phyloP scores from a whole-genome alignment of 2,888 invertebrate species.

The Tricholauxania praeusta region DNA sequence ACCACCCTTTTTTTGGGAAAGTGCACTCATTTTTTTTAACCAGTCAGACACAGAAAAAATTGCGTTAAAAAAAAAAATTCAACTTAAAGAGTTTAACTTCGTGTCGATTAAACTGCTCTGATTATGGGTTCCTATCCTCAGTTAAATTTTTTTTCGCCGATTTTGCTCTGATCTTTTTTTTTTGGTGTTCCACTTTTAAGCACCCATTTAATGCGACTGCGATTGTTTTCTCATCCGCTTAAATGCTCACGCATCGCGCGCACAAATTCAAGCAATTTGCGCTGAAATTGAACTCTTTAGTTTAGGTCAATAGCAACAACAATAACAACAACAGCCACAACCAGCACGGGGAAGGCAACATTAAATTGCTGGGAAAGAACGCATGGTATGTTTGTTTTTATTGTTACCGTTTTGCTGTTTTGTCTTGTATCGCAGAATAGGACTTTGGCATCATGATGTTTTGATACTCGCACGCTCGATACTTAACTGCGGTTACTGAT shows the following conservation, averaged over 20 bases:
- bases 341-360: not conserved
- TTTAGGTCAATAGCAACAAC: slow-evolving; percentile 23
- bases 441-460: too few species aligned
- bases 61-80: slow-evolving; percentile 1
- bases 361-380: not conserved
- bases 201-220: not conserved
- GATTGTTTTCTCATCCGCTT: slow-evolving; percentile 21
- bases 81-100: slow-evolving; percentile 40
- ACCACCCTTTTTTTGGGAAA: slow-evolving; percentile 15
- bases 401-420: slow-evolving; percentile 8
- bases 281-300: slow-evolving; percentile 31
- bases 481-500: too few species aligned
- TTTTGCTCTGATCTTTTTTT: not conserved
- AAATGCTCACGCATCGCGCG: slow-evolving; percentile 29
- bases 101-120: slow-evolving; percentile 54
- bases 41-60: not conserved
- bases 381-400: slow-evolving; percentile 18
- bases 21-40: slow-evolving; percentile 23
- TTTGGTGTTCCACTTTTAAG: slow-evolving; percentile 2
- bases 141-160: slow-evolving; percentile 3
- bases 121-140: slow-evolving; percentile 39
- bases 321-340: not conserved
- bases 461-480: too few species aligned
- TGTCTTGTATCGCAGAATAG: not conserved
- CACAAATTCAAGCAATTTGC: slow-evolving; percentile 33